phyloP scores from a whole-genome alignment of 2,113 vertebrate species.

The Monarcha castaneiventris region DNA sequence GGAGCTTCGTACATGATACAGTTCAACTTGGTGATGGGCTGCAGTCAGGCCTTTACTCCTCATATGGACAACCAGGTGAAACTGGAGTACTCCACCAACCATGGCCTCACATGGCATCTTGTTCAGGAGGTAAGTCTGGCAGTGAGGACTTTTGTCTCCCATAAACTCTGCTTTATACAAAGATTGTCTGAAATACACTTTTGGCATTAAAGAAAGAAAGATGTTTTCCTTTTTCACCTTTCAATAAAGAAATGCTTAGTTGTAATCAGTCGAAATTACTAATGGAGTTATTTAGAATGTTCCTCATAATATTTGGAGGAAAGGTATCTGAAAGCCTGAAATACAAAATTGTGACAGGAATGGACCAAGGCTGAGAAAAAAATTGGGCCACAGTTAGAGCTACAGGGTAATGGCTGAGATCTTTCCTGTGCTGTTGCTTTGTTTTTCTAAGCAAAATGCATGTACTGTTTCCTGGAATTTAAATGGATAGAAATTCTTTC shows the following conservation, averaged over 20 bases:
- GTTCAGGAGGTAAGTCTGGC: constrained; percentile 88
- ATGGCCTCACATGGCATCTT: constrained; percentile 97
- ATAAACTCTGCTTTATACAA: background rate
- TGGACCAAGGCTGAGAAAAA: background rate
- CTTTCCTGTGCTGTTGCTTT: constrained; percentile 28
- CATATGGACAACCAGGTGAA: constrained; percentile 97
- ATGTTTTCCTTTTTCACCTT: background rate
- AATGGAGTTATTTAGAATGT: background rate
- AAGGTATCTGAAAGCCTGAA: background rate
- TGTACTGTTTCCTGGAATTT: constrained; percentile 46
- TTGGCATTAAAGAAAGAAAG: background rate
- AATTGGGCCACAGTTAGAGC: background rate
- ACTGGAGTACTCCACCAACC: constrained; percentile 97
- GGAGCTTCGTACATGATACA: constrained; percentile 96
- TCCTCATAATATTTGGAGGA: background rate
- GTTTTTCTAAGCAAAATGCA: constrained; percentile 40
- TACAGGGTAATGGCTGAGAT: background rate
- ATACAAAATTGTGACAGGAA: background rate
- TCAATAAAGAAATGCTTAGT: background rate
- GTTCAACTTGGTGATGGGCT: constrained; percentile 97
- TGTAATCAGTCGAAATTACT: background rate
- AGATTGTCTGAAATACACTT: background rate
- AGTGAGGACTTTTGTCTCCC: background rate
- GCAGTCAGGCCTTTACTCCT: constrained; percentile 85
- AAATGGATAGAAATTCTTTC: constrained; percentile 51